Evolutionary conservation across 2,113 vertebrate genomes (phyloP).

Genomic region (Anguilla rostrata): DNA sequence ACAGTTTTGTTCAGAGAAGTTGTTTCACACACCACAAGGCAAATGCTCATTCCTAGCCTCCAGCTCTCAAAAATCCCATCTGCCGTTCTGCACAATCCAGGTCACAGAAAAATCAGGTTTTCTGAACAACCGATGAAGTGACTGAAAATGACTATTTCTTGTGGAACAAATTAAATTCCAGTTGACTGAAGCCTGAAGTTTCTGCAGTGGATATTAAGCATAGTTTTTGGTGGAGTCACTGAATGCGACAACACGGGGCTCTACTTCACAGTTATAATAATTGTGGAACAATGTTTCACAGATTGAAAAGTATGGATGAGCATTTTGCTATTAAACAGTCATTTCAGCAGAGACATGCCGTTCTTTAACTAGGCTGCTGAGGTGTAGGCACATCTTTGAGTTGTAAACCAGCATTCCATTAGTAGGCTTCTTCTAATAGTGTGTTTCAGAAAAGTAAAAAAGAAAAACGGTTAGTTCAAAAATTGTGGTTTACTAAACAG

Average conservation of each 20-base stretch:
- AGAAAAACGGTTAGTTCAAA: too few relatives aligned
- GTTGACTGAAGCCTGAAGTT: background rate
- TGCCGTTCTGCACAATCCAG: background rate
- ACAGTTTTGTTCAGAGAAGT: background rate
- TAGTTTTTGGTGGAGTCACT: background rate
- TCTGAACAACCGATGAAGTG: background rate
- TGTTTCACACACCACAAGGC: background rate
- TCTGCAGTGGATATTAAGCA: background rate
- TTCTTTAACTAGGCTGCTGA: background rate
- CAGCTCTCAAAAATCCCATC: background rate
- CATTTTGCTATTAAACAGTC: background rate
- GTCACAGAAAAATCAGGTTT: slow-evolving; percentile 8
- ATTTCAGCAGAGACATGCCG: background rate
- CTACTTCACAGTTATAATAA: background rate
- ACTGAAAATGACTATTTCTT: background rate
- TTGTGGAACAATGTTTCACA: background rate
- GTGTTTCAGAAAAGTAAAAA: background rate
- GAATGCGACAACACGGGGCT: background rate
- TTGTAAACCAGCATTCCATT: background rate
- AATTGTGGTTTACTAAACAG: too few relatives aligned
- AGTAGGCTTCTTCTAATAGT: background rate
- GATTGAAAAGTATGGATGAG: background rate
- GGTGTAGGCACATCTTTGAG: background rate
- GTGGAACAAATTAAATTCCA: background rate
- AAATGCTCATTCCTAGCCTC: background rate